Evolutionary conservation across 2,113 vertebrate genomes (phyloP).

Genomic region (Alligator sinensis): DNA sequence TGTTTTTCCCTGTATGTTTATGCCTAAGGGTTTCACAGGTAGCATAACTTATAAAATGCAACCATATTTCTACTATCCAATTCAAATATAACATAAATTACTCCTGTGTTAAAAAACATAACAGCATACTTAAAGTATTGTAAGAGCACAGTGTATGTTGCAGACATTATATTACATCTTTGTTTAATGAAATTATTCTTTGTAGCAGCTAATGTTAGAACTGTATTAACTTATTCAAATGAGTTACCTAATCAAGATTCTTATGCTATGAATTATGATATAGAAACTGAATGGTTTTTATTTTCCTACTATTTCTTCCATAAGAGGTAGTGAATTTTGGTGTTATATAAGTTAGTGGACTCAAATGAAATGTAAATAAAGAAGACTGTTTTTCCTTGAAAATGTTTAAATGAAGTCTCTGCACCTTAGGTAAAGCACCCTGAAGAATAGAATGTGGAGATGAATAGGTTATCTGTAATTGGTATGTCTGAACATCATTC

Average conservation of each 20-base stretch:
- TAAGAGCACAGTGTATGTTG: neutral
- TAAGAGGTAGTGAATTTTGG: neutral
- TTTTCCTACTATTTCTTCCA: neutral
- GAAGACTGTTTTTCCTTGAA: neutral
- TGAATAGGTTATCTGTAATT: neutral
- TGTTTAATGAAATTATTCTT: neutral
- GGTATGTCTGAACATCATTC: neutral
- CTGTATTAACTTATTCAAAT: neutral
- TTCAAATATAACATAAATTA: neutral
- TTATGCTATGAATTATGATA: accelerated
- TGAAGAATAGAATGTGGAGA: neutral
- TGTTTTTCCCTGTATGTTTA: neutral
- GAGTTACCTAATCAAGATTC: neutral
- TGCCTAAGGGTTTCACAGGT: neutral
- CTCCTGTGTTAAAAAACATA: neutral
- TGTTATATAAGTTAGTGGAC: neutral
- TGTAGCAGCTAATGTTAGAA: neutral
- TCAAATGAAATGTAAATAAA: neutral
- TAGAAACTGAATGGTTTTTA: neutral
- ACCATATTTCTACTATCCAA: neutral
- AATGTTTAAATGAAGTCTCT: neutral
- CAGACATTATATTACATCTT: neutral
- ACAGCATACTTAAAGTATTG: neutral
- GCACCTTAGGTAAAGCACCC: neutral
- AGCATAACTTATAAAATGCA: neutral